These are phyloP conservation scores for Steinernema carpocapsae DNA, from an alignment of 2,888 invertebrate species.

Conservation along the genomic window DNA sequence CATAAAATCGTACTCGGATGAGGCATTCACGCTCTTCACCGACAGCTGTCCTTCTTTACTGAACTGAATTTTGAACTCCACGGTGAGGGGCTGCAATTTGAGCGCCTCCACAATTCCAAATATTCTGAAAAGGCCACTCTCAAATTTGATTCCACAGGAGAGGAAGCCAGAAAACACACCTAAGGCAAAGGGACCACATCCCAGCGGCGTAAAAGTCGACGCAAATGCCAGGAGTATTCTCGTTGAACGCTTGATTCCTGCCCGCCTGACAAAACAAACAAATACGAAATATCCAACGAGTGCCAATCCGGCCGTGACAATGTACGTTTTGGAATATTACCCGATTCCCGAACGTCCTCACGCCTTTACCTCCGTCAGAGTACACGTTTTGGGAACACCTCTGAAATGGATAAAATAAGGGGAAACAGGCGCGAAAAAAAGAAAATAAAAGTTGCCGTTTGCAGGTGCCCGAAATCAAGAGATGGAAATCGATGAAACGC, in stretches of 20 bases:
- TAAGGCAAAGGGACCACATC: constrained; percentile 23
- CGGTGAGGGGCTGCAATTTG: not conserved
- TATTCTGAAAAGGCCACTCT: constrained; percentile 7
- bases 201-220: not conserved
- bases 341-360: not conserved
- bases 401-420: not conserved
- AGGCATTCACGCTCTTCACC: not conserved
- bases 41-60: not conserved
- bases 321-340: not conserved
- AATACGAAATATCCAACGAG: not conserved
- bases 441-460: not conserved
- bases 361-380: not conserved
- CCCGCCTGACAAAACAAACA: constrained; percentile 31
- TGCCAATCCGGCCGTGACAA: not conserved
- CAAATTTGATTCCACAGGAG: not conserved
- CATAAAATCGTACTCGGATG: not conserved
- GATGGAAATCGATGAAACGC: not conserved
- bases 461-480: not conserved
- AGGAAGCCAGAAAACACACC: constrained; percentile 4
- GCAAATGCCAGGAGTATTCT: not conserved
- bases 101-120: constrained; percentile 12
- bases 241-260: constrained; percentile 17
- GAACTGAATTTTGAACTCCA: not conserved
- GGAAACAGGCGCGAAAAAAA: not conserved
- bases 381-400: not conserved